phyloP scores from a whole-genome alignment of 2,888 invertebrate genomes.

The Pyrochroa serraticornis region DNA sequence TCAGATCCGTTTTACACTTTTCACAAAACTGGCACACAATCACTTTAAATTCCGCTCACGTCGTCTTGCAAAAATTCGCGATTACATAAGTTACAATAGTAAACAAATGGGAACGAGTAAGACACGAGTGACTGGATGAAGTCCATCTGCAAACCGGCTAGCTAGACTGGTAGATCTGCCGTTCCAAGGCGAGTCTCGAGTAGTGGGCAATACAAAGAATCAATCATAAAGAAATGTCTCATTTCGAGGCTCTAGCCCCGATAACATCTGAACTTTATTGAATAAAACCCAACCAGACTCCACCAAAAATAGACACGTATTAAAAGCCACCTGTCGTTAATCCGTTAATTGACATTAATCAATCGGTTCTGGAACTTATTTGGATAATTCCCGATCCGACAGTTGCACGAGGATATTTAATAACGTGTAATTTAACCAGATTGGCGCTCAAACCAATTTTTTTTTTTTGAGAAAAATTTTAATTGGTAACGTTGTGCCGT shows the following conservation, averaged over 20 bases:
- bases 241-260: background rate
- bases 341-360: too few relatives aligned
- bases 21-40: background rate
- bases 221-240: slow-evolving; percentile 24
- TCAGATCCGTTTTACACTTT: background rate
- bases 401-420: too few relatives aligned
- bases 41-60: slow-evolving; percentile 1
- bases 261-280: background rate
- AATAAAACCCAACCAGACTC: background rate
- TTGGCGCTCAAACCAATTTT: background rate
- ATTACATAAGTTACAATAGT: slow-evolving; percentile 25
- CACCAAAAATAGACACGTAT: too few relatives aligned
- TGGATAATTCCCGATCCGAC: too few relatives aligned
- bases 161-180: slow-evolving; percentile 13
- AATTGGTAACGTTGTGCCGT: too few relatives aligned
- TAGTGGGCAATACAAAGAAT: slow-evolving; percentile 27
- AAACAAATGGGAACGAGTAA: slow-evolving; percentile 29
- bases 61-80: background rate
- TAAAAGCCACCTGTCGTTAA: too few relatives aligned
- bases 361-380: too few relatives aligned
- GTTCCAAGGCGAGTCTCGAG: slow-evolving; percentile 27
- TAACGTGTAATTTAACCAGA: too few relatives aligned
- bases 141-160: slow-evolving; percentile 31
- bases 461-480: background rate
- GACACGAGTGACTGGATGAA: slow-evolving; percentile 30